phyloP scores from a whole-genome alignment of 2,888 invertebrate genomes.

The Drosophila paranaensis region DNA sequence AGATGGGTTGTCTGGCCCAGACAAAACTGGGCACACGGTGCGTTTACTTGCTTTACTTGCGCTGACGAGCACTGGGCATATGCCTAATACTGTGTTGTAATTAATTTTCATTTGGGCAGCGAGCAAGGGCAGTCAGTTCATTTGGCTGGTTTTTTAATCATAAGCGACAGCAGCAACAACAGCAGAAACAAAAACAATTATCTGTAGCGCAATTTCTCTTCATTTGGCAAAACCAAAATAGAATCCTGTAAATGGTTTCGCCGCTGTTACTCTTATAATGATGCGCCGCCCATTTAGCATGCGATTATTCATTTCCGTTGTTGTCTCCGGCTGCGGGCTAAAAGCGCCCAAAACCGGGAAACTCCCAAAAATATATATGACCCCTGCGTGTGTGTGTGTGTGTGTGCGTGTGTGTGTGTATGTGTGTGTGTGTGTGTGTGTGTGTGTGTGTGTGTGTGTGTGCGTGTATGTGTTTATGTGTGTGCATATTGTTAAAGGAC shows the following conservation, averaged over 20 bases:
- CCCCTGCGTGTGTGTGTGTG: no score
- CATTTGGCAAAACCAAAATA: constrained; percentile 42
- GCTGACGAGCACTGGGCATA: constrained; percentile 11
- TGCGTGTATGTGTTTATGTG: background rate
- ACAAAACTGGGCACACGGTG: background rate
- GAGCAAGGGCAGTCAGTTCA: constrained; percentile 7
- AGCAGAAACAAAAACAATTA: constrained; percentile 12
- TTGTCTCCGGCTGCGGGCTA: constrained; percentile 18
- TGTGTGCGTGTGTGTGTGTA: background rate
- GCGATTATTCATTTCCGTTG: constrained; percentile 70
- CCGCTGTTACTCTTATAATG: constrained; percentile 45
- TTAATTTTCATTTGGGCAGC: constrained; percentile 44
- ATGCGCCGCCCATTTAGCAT: constrained; percentile 64
- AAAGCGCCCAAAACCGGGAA: constrained; percentile 26
- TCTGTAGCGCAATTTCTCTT: constrained; percentile 58
- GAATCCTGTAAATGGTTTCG: constrained; percentile 18
- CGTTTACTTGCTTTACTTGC: background rate
- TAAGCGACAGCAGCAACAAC: constrained; percentile 21
- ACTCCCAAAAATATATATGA: background rate
- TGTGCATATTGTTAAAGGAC: constrained; percentile 1
- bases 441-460: background rate
- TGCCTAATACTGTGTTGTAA: constrained; percentile 30
- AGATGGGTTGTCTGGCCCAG: background rate
- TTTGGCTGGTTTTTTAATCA: constrained; percentile 28
- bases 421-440: background rate